Percentiles rank a stretch among this genome's conserved stretches.
Evolutionary conservation across 1,140 invertebrate genomes (phyloP).

Genomic region (Muscidifurax raptorellus): DNA sequence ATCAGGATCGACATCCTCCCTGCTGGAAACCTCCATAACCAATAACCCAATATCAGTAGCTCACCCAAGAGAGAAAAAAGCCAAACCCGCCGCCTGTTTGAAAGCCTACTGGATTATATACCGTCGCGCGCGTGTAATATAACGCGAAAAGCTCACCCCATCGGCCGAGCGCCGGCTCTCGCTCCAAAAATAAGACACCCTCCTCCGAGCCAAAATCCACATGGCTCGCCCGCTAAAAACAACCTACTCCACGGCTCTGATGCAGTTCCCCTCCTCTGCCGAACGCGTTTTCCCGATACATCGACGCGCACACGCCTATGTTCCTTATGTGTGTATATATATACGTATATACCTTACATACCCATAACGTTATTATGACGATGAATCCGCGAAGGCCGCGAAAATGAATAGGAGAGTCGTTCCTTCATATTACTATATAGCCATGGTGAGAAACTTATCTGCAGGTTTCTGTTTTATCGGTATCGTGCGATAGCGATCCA

Average conservation of each 20-base stretch:
- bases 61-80: background rate
- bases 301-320: no score
- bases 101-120: no score
- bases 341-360: no score
- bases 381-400: no score
- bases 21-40: background rate
- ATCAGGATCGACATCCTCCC: background rate
- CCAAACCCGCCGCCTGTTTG: background rate
- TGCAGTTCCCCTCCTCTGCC: background rate
- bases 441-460: no score
- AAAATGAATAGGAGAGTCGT: no score
- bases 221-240: conserved; percentile 48
- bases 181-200: conserved; percentile 48
- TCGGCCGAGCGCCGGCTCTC: background rate
- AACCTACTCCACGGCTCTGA: background rate
- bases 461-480: background rate
- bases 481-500: no score
- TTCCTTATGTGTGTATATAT: no score
- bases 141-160: conserved; percentile 39
- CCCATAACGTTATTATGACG: no score
- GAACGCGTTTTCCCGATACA: background rate
- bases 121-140: no score
- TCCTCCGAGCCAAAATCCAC: conserved; percentile 49
- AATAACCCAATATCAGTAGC: background rate
- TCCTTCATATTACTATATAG: no score